These are phyloP conservation scores for Cercopithecus mona DNA, from an alignment of 2,113 vertebrate species.

Conservation along the genomic window DNA sequence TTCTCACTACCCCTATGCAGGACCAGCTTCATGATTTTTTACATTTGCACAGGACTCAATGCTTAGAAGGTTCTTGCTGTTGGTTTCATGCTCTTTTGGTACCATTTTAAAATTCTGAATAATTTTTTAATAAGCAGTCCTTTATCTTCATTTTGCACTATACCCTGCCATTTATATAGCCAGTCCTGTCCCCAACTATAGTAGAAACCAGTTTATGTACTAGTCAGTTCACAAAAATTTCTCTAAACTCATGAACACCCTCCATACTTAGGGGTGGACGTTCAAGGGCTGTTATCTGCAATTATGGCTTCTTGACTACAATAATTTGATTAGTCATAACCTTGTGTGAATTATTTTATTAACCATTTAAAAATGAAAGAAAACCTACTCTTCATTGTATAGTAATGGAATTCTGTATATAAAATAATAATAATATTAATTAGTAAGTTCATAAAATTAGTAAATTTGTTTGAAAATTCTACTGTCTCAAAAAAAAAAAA, in stretches of 20 bases:
- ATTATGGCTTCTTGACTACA: neutral
- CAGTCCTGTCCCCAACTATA: neutral
- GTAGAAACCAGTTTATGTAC: neutral
- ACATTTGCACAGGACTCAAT: neutral
- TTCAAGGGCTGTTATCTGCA: neutral
- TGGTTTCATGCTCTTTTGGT: neutral
- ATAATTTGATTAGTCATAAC: neutral
- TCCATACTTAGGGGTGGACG: neutral
- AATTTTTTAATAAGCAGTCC: neutral
- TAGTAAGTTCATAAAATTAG: neutral
- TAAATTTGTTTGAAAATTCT: neutral
- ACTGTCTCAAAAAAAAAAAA: neutral
- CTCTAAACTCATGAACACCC: neutral
- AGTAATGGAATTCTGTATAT: neutral
- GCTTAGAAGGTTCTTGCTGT: neutral
- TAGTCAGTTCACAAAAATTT: neutral
- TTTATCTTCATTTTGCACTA: neutral
- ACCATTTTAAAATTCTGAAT: neutral
- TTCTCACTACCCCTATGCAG: neutral
- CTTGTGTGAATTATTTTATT: neutral
- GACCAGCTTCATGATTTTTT: rapidly evolving
- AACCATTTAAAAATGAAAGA: neutral
- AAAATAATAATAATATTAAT: neutral
- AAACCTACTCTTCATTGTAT: neutral
- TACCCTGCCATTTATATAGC: neutral